A percentile compares a stretch with the other conserved stretches of the same genome.
These are phyloP conservation scores for Lophotis ruficrista DNA, from an alignment of 2,113 vertebrate genomes.

Conservation along the genomic window DNA sequence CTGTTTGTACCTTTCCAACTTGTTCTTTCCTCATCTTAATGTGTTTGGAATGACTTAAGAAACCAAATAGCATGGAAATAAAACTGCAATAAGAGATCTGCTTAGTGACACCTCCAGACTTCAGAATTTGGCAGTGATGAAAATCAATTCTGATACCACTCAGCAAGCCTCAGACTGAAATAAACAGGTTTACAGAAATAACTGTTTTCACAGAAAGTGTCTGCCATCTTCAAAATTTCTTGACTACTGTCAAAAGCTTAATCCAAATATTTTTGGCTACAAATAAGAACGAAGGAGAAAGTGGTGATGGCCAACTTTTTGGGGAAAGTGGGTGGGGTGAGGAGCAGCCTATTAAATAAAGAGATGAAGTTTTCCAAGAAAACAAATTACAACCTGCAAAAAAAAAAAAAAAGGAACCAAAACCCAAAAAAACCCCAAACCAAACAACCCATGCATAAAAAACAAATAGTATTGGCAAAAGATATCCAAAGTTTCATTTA, in stretches of 20 bases:
- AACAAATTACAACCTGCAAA: background rate
- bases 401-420: no score
- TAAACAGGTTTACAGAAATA: constrained; percentile 14
- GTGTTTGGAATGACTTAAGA: background rate
- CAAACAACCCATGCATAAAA: background rate
- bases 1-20: background rate
- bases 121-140: constrained; percentile 2
- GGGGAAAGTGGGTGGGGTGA: background rate
- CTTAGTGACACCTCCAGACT: constrained; percentile 2
- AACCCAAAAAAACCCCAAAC: background rate
- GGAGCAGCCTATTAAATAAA: background rate
- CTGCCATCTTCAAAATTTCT: background rate
- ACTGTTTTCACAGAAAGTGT: background rate
- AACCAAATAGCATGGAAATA: constrained; percentile 20
- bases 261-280: background rate
- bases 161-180: background rate
- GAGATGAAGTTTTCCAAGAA: background rate
- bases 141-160: constrained; percentile 26
- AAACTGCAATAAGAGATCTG: background rate
- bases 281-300: background rate
- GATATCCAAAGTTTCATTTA: background rate
- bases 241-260: constrained; percentile 7
- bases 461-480: background rate
- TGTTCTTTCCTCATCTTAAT: background rate
- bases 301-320: background rate